A percentile compares a stretch with the other conserved stretches of the same genome.
Conservation (phyloP, 2,888 invertebrate genomes). For the Neoascia interrupta region DNA sequence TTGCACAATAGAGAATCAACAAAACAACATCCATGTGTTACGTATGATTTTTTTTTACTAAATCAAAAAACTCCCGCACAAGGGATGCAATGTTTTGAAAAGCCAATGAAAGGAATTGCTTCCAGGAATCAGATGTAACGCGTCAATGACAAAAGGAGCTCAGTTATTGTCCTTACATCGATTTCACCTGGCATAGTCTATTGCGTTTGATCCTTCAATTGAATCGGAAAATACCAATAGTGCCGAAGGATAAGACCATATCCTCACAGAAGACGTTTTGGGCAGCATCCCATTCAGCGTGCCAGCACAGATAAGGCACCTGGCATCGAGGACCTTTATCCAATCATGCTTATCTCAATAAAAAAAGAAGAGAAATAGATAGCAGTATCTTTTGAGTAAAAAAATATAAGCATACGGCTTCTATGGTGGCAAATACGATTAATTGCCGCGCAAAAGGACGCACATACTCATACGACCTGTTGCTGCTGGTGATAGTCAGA, state of each 20-base stretch:
- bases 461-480: conserved; percentile 60
- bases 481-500: conserved; percentile 35
- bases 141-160: conserved; percentile 34
- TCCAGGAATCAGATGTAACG: conserved; percentile 52
- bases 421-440: conserved; percentile 42
- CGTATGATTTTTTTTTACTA: too few relatives aligned
- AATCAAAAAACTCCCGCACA: conserved; percentile 39
- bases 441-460: conserved; percentile 19
- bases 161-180: conserved; percentile 14
- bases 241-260: conserved; percentile 2
- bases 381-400: neutral
- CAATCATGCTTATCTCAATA: conserved; percentile 46
- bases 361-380: conserved; percentile 5
- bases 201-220: conserved; percentile 35
- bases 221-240: conserved; percentile 5
- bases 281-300: conserved; percentile 22
- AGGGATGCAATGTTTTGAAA: conserved; percentile 51
- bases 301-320: conserved; percentile 46
- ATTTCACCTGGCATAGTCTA: conserved; percentile 59
- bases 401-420: conserved; percentile 31
- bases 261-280: neutral
- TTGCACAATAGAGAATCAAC: conserved; percentile 36
- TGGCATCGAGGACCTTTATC: conserved; percentile 34
- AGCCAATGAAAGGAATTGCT: conserved; percentile 66
- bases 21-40: conserved; percentile 3